Conservation (phyloP, 2,888 invertebrate species). For the Schizaphis graminum region DNA sequence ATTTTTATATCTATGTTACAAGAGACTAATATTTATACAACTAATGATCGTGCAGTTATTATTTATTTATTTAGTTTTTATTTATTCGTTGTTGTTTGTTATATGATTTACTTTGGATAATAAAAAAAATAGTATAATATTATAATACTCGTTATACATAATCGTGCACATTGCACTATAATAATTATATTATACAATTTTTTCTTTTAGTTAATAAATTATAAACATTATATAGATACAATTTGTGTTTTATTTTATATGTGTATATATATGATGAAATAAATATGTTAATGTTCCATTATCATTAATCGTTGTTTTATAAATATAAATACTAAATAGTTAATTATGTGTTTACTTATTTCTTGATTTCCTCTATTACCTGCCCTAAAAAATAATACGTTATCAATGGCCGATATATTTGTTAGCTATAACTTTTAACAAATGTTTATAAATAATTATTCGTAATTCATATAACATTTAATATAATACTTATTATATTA, state of each 20-base stretch:
- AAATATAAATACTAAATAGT: neutral
- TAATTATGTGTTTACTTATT: neutral
- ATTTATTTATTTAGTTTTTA: no score
- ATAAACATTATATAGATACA: neutral
- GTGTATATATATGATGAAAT: neutral
- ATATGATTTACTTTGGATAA: neutral
- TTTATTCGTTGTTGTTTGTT: neutral
- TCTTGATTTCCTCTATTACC: neutral
- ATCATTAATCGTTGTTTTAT: neutral
- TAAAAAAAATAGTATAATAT: neutral
- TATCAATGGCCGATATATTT: neutral
- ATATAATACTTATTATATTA: neutral
- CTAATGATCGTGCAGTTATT: neutral
- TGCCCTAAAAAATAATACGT: neutral
- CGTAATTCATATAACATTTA: neutral
- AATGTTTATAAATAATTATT: no score
- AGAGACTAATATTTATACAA: neutral
- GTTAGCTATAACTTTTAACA: no score
- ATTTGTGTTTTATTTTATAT: neutral
- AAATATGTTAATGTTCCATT: neutral
- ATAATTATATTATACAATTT: neutral
- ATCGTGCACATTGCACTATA: neutral
- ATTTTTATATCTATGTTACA: neutral
- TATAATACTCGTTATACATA: neutral
- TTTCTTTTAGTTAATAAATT: neutral